phyloP scores from a whole-genome alignment of 2,888 invertebrate genomes.

The Heteromyza rotundicornis region DNA sequence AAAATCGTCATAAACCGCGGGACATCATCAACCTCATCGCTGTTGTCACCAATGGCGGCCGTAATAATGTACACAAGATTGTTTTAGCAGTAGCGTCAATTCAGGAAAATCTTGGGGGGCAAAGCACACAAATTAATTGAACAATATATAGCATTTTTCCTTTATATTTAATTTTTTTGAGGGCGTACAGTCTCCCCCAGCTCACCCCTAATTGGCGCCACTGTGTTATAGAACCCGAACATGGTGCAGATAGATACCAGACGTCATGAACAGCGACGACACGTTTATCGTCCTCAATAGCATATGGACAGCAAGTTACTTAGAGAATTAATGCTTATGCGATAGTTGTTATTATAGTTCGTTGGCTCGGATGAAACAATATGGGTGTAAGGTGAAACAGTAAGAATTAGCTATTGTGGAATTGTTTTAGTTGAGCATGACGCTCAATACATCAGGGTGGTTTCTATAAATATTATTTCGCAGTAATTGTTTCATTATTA shows the following conservation, averaged over 20 bases:
- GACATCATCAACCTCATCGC: not conserved
- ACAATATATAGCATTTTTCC: too few species aligned
- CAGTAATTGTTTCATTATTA: too few species aligned
- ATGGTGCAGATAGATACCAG: not conserved
- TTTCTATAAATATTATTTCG: too few species aligned
- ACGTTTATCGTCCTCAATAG: not conserved
- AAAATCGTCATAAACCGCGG: conserved; percentile 16
- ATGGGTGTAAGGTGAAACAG: not conserved
- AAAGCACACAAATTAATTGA: too few species aligned
- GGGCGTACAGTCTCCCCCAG: too few species aligned
- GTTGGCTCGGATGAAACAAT: not conserved
- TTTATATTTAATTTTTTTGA: too few species aligned
- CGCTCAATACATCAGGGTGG: too few species aligned
- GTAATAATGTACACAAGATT: too few species aligned
- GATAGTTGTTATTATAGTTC: not conserved
- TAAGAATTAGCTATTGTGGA: not conserved
- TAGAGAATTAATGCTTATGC: too few species aligned
- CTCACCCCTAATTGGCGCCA: too few species aligned
- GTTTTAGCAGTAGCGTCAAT: not conserved
- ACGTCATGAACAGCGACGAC: not conserved
- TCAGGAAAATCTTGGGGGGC: too few species aligned
- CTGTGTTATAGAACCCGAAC: too few species aligned
- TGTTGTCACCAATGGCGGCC: not conserved
- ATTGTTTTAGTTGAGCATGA: not conserved
- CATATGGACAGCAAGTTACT: not conserved